phyloP scores from a whole-genome alignment of 2,113 vertebrate species.

The Indri indri region DNA sequence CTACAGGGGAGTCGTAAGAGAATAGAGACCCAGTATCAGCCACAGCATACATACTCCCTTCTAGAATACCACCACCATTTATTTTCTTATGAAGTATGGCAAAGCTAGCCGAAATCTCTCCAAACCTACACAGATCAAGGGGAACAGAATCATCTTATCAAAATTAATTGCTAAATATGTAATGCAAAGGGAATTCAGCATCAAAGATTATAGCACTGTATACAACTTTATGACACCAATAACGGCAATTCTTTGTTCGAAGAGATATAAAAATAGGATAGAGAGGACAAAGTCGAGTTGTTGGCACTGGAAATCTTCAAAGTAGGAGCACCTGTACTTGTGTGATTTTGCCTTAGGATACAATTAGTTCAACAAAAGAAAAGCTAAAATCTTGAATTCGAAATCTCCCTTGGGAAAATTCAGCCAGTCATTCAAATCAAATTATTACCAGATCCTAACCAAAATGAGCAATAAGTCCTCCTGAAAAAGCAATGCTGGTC shows the following conservation, averaged over 20 bases:
- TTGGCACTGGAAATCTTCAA: not conserved
- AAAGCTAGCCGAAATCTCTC: not conserved
- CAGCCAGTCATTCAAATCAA: not conserved
- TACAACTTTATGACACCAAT: not conserved
- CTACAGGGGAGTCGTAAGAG: not conserved
- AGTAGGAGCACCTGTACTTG: not conserved
- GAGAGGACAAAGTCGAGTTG: not conserved
- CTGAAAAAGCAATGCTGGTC: not conserved
- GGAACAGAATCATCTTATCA: not conserved
- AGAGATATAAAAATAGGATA: not conserved
- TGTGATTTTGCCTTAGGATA: not conserved
- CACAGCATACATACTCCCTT: not conserved
- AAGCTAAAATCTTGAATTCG: not conserved
- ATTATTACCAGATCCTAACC: not conserved
- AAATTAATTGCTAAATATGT: conserved; percentile 1
- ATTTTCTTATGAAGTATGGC: not conserved
- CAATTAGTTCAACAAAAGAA: not conserved
- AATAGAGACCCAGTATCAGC: not conserved
- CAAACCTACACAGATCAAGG: conserved; percentile 16
- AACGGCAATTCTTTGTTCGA: not conserved
- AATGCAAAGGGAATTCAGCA: not conserved
- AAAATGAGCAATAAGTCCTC: not conserved
- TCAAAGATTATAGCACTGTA: not conserved
- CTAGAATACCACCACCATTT: not conserved
- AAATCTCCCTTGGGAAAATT: not conserved